phyloP scores from a whole-genome alignment of 2,888 invertebrate species.

The Xestia rhomboidea region DNA sequence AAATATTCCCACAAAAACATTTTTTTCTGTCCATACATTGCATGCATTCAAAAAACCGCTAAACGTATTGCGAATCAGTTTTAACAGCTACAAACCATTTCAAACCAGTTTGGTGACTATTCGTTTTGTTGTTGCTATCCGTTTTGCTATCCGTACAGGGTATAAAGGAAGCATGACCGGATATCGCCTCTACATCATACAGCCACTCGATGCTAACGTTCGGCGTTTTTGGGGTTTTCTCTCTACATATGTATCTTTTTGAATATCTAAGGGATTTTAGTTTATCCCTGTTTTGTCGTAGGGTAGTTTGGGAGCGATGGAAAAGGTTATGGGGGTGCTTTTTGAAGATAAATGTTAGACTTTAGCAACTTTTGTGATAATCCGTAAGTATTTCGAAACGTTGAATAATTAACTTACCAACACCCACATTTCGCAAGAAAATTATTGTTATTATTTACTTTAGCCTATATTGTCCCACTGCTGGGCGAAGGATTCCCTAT shows the following conservation, averaged over 20 bases:
- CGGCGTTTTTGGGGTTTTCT: constrained; percentile 26
- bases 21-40: constrained; percentile 3
- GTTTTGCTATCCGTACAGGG: constrained; percentile 38
- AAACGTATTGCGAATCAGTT: constrained; percentile 26
- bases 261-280: constrained; percentile 35
- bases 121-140: constrained; percentile 24
- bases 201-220: constrained; percentile 37
- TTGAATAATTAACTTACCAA: no score
- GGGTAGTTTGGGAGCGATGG: not conserved
- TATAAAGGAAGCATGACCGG: constrained; percentile 47
- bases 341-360: not conserved
- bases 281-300: constrained; percentile 12
- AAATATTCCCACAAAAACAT: not conserved
- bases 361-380: not conserved
- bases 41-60: constrained; percentile 15
- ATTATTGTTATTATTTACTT: no score
- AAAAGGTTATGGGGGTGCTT: not conserved
- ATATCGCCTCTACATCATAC: constrained; percentile 52
- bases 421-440: no score
- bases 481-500: no score
- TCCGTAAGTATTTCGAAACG: not conserved
- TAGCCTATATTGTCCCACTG: no score
- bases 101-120: constrained; percentile 26
- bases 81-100: constrained; percentile 36
- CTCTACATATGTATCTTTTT: constrained; percentile 11